Base-by-base conservation (phyloP, 1,140 invertebrate species). In the Drosophila persimilis region DNA sequence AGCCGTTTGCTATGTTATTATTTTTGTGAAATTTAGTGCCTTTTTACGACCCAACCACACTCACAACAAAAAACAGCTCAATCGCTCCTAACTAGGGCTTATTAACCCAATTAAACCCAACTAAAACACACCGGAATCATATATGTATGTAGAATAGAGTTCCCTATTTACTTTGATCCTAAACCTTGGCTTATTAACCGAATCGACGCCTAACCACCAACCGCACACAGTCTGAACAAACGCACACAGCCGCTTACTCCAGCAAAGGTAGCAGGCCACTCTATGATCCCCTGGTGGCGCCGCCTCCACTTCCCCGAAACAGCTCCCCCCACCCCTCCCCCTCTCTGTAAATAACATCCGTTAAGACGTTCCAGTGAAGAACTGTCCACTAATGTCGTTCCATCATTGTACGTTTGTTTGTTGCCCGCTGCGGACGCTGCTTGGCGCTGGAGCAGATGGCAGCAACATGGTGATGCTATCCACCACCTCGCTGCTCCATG, bases 381-480 rank as follows among this genome's bases (percentile, higher is more conserved):
- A 56, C 66, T 61, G 50, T 58, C 77, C 55, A 89, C 85, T 89
- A 85, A 89, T 86, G 62, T 39, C 35, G 35, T 81, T 80, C 71
- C 77, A 89, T 56, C 69, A 89, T 89, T 89, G 79, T 89, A 81
- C 76, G 69, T 85, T 83, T 81, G 80, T 74, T 81, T 81, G 69
- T 65, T 39, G 35, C 35, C 35, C 35, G 35, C 35, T 75, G 60
- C 65, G 56, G 50, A 61, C 45, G 65, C 59, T 47, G 59, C 73
- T 44, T 39, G 44, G 44, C 31, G 55, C 54, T 48, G 56, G 52
- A 63, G 48, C 67, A 89, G 90, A 79, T 72, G 86, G 90, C 74
- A 90, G 79, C 64, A 91, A 90, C 51, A 85, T 91, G 74, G 90
- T 91, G 39, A 91, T 91, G 91, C 76, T 91, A 45, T 91, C 90